These are phyloP conservation scores for Limenitis camilla DNA, from an alignment of 2,888 invertebrate genomes.

Conservation along the genomic window DNA sequence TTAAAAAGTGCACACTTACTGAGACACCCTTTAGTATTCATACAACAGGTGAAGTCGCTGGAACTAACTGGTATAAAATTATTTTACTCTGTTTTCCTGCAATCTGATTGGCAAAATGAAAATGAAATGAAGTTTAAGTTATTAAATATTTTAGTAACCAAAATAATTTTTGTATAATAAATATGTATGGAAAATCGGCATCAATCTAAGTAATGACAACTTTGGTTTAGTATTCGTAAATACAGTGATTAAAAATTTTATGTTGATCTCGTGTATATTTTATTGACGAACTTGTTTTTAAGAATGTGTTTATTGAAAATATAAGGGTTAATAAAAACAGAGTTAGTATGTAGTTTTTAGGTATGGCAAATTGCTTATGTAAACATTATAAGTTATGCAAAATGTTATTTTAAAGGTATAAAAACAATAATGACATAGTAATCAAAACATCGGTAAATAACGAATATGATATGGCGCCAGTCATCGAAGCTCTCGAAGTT, in stretches of 20 bases:
- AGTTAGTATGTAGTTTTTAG: too few species aligned
- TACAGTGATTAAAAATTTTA: slow-evolving; percentile 13
- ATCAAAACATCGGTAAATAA: slow-evolving; percentile 7
- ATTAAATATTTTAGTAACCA: too few species aligned
- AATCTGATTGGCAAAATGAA: too few species aligned
- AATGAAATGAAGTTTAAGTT: too few species aligned
- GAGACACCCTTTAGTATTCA: too few species aligned
- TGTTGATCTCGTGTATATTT: slow-evolving; percentile 2
- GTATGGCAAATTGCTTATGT: neutral
- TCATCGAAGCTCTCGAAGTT: slow-evolving; percentile 17
- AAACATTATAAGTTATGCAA: neutral
- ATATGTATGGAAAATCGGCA: too few species aligned
- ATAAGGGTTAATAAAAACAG: neutral
- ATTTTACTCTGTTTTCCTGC: too few species aligned
- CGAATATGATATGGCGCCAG: slow-evolving; percentile 21
- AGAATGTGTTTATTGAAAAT: neutral
- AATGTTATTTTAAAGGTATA: neutral
- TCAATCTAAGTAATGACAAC: slow-evolving; percentile 12
- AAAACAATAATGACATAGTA: neutral
- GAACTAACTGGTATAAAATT: too few species aligned
- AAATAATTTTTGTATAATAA: too few species aligned
- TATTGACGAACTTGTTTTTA: slow-evolving; percentile 10
- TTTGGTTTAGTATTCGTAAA: slow-evolving; percentile 22
- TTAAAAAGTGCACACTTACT: too few species aligned
- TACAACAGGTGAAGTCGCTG: too few species aligned